Evolutionary conservation across 23 tunicate genomes (phyloP).

Genomic region (Trididemnum miniatum): DNA sequence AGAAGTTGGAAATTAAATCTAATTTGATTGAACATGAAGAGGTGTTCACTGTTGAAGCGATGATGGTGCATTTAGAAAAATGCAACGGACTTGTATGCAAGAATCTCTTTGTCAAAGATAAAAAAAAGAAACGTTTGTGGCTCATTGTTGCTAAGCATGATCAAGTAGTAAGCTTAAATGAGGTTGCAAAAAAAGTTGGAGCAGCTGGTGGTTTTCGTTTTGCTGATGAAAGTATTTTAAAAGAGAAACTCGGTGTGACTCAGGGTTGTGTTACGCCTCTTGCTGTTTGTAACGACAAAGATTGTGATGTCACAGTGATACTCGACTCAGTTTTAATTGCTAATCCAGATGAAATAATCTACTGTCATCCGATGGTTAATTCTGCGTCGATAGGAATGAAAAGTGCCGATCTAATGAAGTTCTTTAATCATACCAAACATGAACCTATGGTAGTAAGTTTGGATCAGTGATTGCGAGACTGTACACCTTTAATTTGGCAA

Average conservation of each 20-base stretch:
- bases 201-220: constrained; percentile 78
- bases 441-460: constrained; percentile 43
- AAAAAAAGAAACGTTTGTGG: constrained; percentile 84
- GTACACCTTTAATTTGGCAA: no score
- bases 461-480: no score
- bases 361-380: constrained; percentile 86
- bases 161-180: constrained; percentile 30
- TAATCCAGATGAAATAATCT: constrained; percentile 52
- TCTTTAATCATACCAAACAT: constrained; percentile 57
- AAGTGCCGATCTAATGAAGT: constrained; percentile 42
- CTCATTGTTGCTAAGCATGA: constrained; percentile 73
- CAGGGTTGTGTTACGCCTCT: constrained; percentile 94
- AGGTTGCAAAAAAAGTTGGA: constrained; percentile 55
- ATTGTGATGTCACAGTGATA: constrained; percentile 48
- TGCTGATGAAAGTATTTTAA: constrained; percentile 73
- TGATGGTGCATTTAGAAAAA: constrained; percentile 71
- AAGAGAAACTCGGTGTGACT: constrained; percentile 61
- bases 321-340: constrained; percentile 44
- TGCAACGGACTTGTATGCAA: constrained; percentile 73
- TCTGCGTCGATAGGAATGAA: constrained; percentile 68
- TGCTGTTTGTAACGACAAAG: constrained; percentile 51
- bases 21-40: constrained; percentile 45
- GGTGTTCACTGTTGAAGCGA: constrained; percentile 93
- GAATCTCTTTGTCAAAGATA: constrained; percentile 85
- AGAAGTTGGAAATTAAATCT: constrained; percentile 8